Evolutionary conservation across 2,888 invertebrate species (phyloP), one percentile per base, ranked within the genome.

Genomic region (Ptilodon capucinus): DNA sequence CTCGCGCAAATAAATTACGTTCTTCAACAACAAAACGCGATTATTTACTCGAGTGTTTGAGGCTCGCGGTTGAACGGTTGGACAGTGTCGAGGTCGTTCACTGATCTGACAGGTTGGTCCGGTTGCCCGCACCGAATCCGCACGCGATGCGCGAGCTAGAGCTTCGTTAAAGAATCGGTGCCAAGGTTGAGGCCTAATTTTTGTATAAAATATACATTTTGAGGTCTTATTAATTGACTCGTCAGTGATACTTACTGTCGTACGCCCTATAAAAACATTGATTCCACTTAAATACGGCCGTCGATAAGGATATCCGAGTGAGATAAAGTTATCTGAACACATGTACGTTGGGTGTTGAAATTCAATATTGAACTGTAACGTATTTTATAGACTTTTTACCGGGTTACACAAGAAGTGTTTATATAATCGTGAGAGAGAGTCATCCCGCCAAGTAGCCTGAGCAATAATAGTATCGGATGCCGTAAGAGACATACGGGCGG

Each of bases 21-120:
- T 60, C 46, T 41, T 46, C 40, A 54, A 54, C 49, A 60, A 58
- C 68, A 66, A 66, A 48, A 69, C 74, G 74, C 74, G 74, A 64
- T 61, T 67, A 61, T 69, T 62, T 64, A 65, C 64, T 67, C 69
- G 71, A 76, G 78, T 76, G 78, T 76, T 75, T 68, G 67, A 71
- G 69, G 61, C 73, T 75, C 72, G 71, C 71, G 60, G 69, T 64
- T 68, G 51, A 58, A 59, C 63, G 56, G 64, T 69, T 71, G 72
- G 76, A 78, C 79, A 81, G 74, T 78, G 79, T 76, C 84, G 85
- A 86, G 89, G 88, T 82, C 85, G 83, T 82, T 80, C 81, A 88
- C 81, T 84, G 85, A 84, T 87, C 83, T 75, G 81, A 83, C 84
- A 75, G 76, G 84, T 84, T 78, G 74, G 78, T 76, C 75, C 77